Base-by-base conservation (phyloP, 2,888 invertebrate species). In the Hypercompe scribonia region DNA sequence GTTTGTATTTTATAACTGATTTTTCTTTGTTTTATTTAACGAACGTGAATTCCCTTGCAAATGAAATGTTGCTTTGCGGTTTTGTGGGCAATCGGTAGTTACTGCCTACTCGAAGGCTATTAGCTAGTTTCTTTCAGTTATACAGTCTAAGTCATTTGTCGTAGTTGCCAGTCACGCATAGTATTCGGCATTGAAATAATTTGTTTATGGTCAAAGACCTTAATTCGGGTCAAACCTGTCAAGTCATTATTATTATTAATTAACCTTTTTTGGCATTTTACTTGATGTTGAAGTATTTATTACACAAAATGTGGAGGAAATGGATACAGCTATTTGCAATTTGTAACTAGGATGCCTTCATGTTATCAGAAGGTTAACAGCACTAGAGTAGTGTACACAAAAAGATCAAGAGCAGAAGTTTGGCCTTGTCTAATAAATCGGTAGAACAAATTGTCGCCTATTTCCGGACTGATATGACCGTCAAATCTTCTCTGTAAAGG, bases 121-220 rank as follows among this genome's bases (percentile, higher is more conserved):
- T 42, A 61, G 58, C n/a, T 71, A 28, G 36, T n/a, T 65, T n/a
- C 18, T 67, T 33, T 64, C 15, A 46, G 33, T 36, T 46, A 67
- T 3, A 46, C 0, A 46, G 64, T 71, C 64, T 75, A 72, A 67
- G 66, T 66, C 72, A 72, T 79, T 74, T 67, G 28, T 65, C 64
- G 67, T 64, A 21, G 65, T 74, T 83, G 76, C 70, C 74, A 61
- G 77, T 73, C 64, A 71, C 70, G 74, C 69, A 54, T 65, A 31
- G 63, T 33, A 54, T 58, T 75, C 39, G 65, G 46, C 71, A 72
- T 74, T 83, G 75, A 71, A 63, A 50, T 18, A 75, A 73, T 73
- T 78, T 79, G 74, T 72, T 77, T 74, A 67, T 77, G 68, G 77
- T 71, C 66, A 54, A 0, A 75, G 66, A 72, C 74, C 74, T 71